Evolutionary conservation across 1,140 invertebrate species (phyloP).

Genomic region (Eupristina koningsbergeri): DNA sequence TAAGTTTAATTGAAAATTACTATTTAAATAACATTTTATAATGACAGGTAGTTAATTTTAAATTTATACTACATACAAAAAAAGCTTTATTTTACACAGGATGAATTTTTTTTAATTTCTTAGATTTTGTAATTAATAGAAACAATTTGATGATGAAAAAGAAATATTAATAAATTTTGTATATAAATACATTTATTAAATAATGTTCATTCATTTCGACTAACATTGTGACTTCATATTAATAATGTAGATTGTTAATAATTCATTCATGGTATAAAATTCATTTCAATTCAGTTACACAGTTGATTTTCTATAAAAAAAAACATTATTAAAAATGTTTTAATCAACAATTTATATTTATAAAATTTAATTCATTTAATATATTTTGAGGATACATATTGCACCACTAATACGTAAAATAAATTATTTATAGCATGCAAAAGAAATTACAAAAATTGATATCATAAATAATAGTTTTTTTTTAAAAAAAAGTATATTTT

Average conservation of each 20-base stretch:
- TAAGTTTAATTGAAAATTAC: too few species aligned
- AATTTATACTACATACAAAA: background rate
- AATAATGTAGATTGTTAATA: constrained; percentile 27
- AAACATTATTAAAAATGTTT: constrained; percentile 13
- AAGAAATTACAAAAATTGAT: constrained; percentile 11
- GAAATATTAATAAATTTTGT: constrained; percentile 7
- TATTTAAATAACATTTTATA: background rate
- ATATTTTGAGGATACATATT: background rate
- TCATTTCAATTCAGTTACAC: constrained; percentile 18
- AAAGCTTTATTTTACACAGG: too few species aligned
- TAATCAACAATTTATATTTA: background rate
- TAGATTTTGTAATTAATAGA: constrained; percentile 43
- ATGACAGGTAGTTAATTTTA: background rate
- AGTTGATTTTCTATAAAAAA: background rate
- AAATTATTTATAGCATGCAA: constrained; percentile 13
- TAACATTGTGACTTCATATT: constrained; percentile 31
- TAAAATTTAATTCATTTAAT: constrained; percentile 33
- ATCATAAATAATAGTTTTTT: background rate
- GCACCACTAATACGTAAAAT: background rate
- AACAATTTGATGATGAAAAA: background rate
- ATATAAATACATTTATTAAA: constrained; percentile 12
- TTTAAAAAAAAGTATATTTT: too few species aligned
- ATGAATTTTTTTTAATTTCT: too few species aligned
- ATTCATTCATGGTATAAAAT: constrained; percentile 40
- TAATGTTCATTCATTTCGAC: constrained; percentile 26